Conservation (phyloP, 2,888 invertebrate genomes). For the Auanema freiburgensis region DNA sequence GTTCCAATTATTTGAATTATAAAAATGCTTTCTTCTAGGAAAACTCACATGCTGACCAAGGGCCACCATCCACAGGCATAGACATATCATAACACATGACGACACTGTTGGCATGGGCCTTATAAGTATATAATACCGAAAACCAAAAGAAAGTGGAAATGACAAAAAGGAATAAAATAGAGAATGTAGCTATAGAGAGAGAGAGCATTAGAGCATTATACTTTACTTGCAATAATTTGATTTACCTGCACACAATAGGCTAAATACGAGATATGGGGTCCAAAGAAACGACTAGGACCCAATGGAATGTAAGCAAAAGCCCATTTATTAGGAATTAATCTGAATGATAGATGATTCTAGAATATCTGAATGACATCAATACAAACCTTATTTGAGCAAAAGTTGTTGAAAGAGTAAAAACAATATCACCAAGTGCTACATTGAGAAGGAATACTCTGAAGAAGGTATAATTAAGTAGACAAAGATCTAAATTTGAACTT, state of each 20-base stretch:
- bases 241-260: constrained; percentile 12
- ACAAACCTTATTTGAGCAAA: constrained; percentile 39
- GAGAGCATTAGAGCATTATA: neutral
- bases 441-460: constrained; percentile 36
- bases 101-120: constrained; percentile 33
- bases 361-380: neutral
- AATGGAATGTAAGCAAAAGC: constrained; percentile 50
- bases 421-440: constrained; percentile 33
- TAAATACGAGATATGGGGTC: constrained; percentile 11
- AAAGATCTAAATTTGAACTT: too few relatives aligned
- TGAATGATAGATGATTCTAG: constrained; percentile 12
- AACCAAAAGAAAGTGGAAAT: constrained; percentile 50
- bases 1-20: neutral
- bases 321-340: constrained; percentile 52
- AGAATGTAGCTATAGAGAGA: constrained; percentile 31
- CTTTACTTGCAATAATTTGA: neutral
- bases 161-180: constrained; percentile 49
- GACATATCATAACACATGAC: constrained; percentile 28
- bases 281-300: constrained; percentile 32
- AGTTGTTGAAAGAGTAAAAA: constrained; percentile 30
- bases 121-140: constrained; percentile 48
- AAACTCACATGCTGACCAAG: constrained; percentile 36
- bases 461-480: too few relatives aligned
- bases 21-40: neutral
- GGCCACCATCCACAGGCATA: constrained; percentile 37